Percentiles rank a stretch among this genome's conserved stretches.
Evolutionary conservation across 2,888 invertebrate genomes (phyloP).

Genomic region (Julus scandinavius): DNA sequence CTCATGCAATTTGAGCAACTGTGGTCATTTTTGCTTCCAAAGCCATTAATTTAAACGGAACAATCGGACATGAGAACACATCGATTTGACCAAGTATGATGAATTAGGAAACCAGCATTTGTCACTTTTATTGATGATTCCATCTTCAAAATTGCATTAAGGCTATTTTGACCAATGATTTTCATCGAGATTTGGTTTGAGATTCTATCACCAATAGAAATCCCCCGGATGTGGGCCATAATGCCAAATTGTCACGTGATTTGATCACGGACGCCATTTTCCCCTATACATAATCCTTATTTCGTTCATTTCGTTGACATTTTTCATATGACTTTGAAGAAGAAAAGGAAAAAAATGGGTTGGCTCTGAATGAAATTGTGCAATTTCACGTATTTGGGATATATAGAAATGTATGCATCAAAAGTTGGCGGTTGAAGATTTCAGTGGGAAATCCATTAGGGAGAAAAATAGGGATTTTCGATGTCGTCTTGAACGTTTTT

Average conservation of each 20-base stretch:
- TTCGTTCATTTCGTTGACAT: background rate
- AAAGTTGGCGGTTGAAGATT: background rate
- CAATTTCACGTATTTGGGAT: background rate
- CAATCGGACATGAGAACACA: background rate
- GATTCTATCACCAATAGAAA: background rate
- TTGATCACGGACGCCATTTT: background rate
- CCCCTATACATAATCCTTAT: background rate
- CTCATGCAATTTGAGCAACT: background rate
- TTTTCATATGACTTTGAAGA: background rate
- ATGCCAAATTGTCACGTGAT: background rate
- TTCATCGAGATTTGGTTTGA: background rate
- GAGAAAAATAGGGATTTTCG: constrained; percentile 8
- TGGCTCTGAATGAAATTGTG: background rate
- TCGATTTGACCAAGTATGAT: background rate
- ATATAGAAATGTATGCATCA: background rate
- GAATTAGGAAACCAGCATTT: background rate
- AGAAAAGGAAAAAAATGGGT: background rate
- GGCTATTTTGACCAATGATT: background rate
- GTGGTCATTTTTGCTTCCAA: background rate
- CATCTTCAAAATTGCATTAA: background rate
- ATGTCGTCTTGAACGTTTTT: background rate
- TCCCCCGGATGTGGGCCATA: background rate
- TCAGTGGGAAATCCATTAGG: background rate
- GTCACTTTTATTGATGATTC: background rate
- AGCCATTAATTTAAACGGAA: background rate